phyloP scores from a whole-genome alignment of 35 echinoderm and acorn worm genomes.

The Amphiura filiformis region DNA sequence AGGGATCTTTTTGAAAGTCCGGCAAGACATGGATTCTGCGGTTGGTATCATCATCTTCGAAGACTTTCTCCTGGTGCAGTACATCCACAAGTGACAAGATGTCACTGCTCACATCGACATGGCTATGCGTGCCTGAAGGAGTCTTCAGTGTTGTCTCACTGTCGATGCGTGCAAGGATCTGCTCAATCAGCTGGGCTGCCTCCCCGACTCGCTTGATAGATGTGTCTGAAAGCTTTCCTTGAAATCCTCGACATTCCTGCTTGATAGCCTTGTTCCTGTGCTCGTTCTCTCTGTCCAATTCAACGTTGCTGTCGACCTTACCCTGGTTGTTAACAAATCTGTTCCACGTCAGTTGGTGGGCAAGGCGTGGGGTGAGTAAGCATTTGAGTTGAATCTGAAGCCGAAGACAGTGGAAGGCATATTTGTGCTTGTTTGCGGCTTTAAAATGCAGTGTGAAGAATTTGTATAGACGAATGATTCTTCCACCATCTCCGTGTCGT shows the following conservation, averaged over 20 bases:
- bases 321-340: slow-evolving; percentile 48
- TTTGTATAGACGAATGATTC: slow-evolving; percentile 49
- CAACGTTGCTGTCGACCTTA: slow-evolving; percentile 28
- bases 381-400: neutral
- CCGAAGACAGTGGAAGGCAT: slow-evolving; percentile 23
- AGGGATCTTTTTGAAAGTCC: neutral
- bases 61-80: neutral
- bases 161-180: neutral
- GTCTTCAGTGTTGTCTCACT: neutral
- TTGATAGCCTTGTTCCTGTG: slow-evolving; percentile 47
- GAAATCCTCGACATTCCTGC: slow-evolving; percentile 30
- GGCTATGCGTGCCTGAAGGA: neutral
- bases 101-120: neutral
- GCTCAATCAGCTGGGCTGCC: neutral
- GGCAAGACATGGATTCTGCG: no score
- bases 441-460: slow-evolving; percentile 48
- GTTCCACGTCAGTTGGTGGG: slow-evolving; percentile 47
- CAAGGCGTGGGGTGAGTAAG: slow-evolving; percentile 20
- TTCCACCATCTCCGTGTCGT: slow-evolving; percentile 45
- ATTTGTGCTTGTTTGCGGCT: slow-evolving; percentile 42
- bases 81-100: neutral
- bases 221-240: slow-evolving; percentile 20
- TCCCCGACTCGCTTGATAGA: slow-evolving; percentile 26
- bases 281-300: slow-evolving; percentile 43
- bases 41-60: neutral